Base-by-base conservation (phyloP, 2,113 vertebrate genomes). In the Sinocyclocheilus anophthalmus region DNA sequence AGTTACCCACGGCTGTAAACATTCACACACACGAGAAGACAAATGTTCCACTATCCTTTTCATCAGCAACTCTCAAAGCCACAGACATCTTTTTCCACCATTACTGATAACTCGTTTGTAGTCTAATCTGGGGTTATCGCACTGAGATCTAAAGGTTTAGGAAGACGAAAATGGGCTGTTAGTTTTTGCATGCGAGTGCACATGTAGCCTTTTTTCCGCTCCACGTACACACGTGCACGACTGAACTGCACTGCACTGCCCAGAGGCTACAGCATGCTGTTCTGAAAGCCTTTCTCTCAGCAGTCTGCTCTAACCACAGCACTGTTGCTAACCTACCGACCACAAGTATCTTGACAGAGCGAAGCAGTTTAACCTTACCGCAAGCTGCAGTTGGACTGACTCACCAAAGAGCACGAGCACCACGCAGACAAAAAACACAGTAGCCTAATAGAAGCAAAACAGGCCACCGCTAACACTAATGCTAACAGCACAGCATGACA, bases 21-120 rank as follows among this genome's bases (percentile, higher is more conserved):
- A 61, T 55, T 53, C 14, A 18, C 61, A 42, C 26, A 42, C 26
- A 42, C 3, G 22, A 59, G 53, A 48, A 53, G 65, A 84, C 65
- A 81, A 79, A 72, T 22, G 81, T 88, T 6, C 37, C 84, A 87
- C 73, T 75, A 76, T 84, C 50, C 20, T n/a, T 85, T 87, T 81
- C 30, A 26, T 84, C 76, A 79, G 81, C 81, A 82, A 26, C 70
- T 76, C 39, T 76, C 14, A 61, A 73, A 84, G 81, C 79, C 65
- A 69, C 81, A 87, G 86, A 87, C 78, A 81, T 69, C 61, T 72
- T 89, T 81, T 88, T 79, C 20, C 89, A 81, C 83, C 85, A 87
- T 88, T 81, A 75, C 70, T 78, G 86, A 92, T 91, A 93, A 91
- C 88, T 65, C 88, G 67, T 70, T 72, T 81, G 69, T 78, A 88